Evolutionary conservation across 2,113 vertebrate genomes (phyloP).

Genomic region (Pagrus major): DNA sequence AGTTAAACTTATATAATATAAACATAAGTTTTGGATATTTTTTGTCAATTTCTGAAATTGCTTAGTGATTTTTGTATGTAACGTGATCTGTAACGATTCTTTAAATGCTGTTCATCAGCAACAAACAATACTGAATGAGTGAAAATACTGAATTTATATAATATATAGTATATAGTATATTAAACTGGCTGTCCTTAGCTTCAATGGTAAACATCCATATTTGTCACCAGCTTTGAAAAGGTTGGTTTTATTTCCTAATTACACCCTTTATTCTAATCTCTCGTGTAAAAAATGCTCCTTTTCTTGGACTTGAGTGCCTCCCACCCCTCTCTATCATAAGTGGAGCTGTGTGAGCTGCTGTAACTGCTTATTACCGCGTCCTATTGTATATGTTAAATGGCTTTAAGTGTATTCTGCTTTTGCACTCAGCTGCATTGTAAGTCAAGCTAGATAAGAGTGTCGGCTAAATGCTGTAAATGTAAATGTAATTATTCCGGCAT

Average conservation of each 20-base stretch:
- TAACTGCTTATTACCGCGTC: slow-evolving; percentile 28
- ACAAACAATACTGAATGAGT: not conserved
- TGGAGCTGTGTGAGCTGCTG: slow-evolving; percentile 7
- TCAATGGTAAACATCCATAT: not conserved
- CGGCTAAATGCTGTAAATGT: slow-evolving; percentile 54
- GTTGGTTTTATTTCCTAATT: slow-evolving; percentile 1
- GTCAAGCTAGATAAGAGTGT: slow-evolving; percentile 26
- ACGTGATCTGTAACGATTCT: not conserved
- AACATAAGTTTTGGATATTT: too few relatives aligned
- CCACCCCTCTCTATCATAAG: slow-evolving; percentile 22
- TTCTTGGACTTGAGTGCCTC: slow-evolving; percentile 7
- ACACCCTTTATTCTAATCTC: slow-evolving; percentile 4
- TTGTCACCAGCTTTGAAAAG: not conserved
- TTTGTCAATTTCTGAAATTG: not conserved
- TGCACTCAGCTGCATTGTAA: slow-evolving; percentile 36
- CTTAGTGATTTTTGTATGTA: not conserved
- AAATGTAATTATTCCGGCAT: slow-evolving; percentile 51
- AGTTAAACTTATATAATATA: too few relatives aligned
- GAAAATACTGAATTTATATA: not conserved
- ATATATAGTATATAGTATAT: not conserved
- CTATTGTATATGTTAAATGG: slow-evolving; percentile 37
- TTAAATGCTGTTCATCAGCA: not conserved
- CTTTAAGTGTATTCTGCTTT: slow-evolving; percentile 39
- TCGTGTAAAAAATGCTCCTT: slow-evolving; percentile 1
- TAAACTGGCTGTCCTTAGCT: not conserved